Conservation (phyloP, 1,140 invertebrate species). For the Ceratoteleas bidentatus region DNA sequence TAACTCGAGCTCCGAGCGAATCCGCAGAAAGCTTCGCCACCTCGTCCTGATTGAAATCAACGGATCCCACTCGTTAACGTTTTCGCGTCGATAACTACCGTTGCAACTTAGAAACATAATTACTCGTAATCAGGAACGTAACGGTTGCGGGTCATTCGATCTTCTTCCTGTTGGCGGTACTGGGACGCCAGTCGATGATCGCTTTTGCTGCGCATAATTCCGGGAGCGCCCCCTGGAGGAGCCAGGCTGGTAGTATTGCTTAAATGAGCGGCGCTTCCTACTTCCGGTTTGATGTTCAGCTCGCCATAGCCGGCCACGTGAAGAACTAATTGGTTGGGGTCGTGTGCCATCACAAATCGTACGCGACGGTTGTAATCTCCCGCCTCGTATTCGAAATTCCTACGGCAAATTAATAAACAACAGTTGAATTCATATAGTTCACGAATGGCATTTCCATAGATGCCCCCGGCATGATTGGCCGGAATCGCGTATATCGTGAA, state of each 20-base stretch:
- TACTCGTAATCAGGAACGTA: conserved; percentile 81
- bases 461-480: no score
- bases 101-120: conserved; percentile 54
- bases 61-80: no score
- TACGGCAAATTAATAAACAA: conserved; percentile 55
- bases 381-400: conserved; percentile 96
- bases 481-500: no score
- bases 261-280: conserved; percentile 76
- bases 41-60: no score
- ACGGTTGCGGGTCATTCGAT: conserved; percentile 78
- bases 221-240: conserved; percentile 84
- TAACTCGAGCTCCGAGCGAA: no score
- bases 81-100: no score
- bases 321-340: conserved; percentile 93
- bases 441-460: neutral
- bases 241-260: conserved; percentile 83
- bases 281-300: conserved; percentile 87
- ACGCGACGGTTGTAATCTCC: conserved; percentile 93
- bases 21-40: no score
- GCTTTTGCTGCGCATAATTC: conserved; percentile 95
- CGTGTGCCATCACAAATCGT: conserved; percentile 91
- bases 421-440: neutral
- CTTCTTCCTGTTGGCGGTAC: conserved; percentile 92
- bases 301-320: conserved; percentile 93
- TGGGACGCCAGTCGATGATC: conserved; percentile 95